Evolutionary conservation across 2,797 vertebrate species (phyloP).

Genomic region (Glyptemys insculpta): DNA sequence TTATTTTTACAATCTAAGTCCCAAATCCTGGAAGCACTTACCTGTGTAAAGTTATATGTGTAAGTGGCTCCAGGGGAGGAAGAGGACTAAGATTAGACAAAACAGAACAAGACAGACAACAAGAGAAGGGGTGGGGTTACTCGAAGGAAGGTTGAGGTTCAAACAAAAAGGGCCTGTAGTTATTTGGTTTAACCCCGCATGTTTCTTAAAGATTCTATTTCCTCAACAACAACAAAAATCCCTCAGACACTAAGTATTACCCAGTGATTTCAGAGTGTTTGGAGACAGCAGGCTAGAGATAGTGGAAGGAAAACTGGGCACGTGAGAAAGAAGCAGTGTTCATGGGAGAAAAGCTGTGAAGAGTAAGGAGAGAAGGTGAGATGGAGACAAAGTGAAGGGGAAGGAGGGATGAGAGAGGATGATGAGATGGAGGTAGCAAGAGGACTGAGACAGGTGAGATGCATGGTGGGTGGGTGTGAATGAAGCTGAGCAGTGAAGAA

Average conservation of each 20-base stretch:
- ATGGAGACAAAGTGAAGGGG: too few species aligned
- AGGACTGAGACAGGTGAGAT: neutral
- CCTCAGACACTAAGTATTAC: neutral
- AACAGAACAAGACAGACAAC: neutral
- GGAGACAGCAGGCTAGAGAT: neutral
- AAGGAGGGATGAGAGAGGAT: too few species aligned
- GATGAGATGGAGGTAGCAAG: neutral
- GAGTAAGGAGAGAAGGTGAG: too few species aligned
- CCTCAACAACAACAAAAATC: neutral
- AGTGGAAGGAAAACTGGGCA: fast-evolving
- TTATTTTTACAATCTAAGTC: neutral
- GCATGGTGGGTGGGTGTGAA: neutral
- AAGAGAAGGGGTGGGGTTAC: neutral
- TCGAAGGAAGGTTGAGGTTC: neutral
- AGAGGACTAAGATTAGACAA: neutral
- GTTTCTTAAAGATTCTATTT: neutral
- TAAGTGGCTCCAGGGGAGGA: neutral
- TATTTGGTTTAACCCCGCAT: neutral
- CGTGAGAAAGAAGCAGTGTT: neutral
- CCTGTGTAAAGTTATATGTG: too few species aligned
- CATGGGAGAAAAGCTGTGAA: neutral
- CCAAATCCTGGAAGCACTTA: neutral
- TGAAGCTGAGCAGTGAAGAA: neutral
- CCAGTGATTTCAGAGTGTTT: neutral
- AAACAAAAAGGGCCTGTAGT: neutral